Conservation (phyloP, 2,888 invertebrate species). For the Hypomecis atomaria region DNA sequence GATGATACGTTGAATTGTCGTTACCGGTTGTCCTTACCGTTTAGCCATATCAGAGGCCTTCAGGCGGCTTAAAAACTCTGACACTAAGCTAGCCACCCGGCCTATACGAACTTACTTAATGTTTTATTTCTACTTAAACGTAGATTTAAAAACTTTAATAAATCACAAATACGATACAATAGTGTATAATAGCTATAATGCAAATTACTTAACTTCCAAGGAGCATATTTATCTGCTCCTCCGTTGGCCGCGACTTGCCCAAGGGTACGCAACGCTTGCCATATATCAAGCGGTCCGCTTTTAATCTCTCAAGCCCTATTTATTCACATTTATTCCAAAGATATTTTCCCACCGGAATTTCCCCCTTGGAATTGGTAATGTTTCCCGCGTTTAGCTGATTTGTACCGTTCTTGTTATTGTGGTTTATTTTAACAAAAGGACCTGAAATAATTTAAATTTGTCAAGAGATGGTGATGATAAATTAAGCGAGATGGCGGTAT, state of each 20-base stretch:
- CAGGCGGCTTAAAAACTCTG: not conserved
- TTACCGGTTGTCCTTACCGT: no score
- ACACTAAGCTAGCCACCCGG: no score
- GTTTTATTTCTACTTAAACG: no score
- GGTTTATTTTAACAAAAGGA: constrained; percentile 71
- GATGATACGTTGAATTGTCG: no score
- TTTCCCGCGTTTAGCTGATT: constrained; percentile 77
- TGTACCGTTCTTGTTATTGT: constrained; percentile 70
- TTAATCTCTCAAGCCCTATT: constrained; percentile 80
- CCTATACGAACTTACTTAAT: no score
- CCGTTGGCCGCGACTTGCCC: constrained; percentile 52
- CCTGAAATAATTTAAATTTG: constrained; percentile 65
- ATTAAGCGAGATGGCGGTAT: constrained; percentile 54
- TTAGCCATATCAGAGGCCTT: not conserved
- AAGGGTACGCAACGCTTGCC: constrained; percentile 58
- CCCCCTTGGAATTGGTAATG: constrained; percentile 75
- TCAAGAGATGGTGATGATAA: constrained; percentile 62
- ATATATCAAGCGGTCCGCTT: constrained; percentile 76
- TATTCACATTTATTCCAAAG: constrained; percentile 80
- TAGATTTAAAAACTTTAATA: no score
- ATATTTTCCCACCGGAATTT: constrained; percentile 79
- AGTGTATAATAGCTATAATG: constrained; percentile 16
- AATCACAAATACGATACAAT: no score
- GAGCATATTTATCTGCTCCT: constrained; percentile 57
- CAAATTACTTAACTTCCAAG: constrained; percentile 53